Percentiles rank a stretch among this genome's conserved stretches.
Conservation (phyloP, 1,140 invertebrate species). For the Diachasmimorpha longicaudata region DNA sequence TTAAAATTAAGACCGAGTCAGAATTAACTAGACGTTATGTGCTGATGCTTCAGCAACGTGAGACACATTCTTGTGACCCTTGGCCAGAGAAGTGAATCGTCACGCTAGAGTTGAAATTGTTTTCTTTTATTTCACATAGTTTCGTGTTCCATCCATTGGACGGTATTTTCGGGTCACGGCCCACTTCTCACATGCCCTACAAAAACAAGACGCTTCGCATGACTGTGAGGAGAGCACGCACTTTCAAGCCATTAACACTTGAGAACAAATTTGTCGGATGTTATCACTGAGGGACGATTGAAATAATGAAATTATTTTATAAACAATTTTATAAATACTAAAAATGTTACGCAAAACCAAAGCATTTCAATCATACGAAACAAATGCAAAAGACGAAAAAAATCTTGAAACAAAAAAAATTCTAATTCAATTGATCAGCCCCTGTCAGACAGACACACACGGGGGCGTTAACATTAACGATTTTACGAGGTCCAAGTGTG, state of each 20-base stretch:
- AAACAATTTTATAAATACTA: too few relatives aligned
- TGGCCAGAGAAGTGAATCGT: conserved; percentile 29
- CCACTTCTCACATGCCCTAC: conserved; percentile 36
- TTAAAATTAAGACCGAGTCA: background rate
- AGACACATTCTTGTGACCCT: conserved; percentile 30
- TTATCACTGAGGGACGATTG: background rate
- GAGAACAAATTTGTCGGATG: background rate
- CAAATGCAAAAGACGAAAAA: too few relatives aligned
- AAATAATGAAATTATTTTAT: too few relatives aligned
- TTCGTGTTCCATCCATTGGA: conserved; percentile 14
- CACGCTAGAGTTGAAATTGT: conserved; percentile 4
- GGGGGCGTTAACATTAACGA: conserved; percentile 24
- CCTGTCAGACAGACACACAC: background rate
- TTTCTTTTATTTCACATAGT: background rate
- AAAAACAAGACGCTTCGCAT: background rate
- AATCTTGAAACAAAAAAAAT: background rate
- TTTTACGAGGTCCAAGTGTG: conserved; percentile 34
- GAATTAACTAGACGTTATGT: background rate
- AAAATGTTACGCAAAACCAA: too few relatives aligned
- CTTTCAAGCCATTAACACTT: background rate
- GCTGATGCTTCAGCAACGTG: background rate
- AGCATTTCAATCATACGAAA: too few relatives aligned
- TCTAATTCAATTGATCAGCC: conserved; percentile 20
- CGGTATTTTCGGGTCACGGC: conserved; percentile 49
- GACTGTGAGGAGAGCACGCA: background rate